A percentile compares a stretch with the other conserved stretches of the same genome.
Evolutionary conservation across 2,797 vertebrate genomes (phyloP).

Genomic region (Thamnophis elegans): DNA sequence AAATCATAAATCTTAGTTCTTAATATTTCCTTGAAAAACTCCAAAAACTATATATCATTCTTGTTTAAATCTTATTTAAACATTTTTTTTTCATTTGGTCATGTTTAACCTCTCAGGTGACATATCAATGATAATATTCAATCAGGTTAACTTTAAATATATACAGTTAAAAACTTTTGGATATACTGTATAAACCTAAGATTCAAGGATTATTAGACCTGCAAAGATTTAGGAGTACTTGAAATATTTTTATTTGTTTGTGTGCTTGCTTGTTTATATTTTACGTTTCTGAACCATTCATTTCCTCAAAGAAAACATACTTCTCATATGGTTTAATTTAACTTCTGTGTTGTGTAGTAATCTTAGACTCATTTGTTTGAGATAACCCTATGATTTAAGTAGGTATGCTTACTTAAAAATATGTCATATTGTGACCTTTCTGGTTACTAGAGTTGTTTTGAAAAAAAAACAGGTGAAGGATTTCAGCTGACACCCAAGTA

Average conservation of each 20-base stretch:
- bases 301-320: not conserved
- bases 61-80: conserved; percentile 2
- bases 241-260: conserved; percentile 1
- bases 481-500: not conserved
- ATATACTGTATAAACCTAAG: not conserved
- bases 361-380: not conserved
- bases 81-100: not conserved
- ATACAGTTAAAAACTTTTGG: not conserved
- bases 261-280: not conserved
- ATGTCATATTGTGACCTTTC: not conserved
- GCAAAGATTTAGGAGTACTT: not conserved
- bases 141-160: conserved; percentile 18
- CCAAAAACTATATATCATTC: not conserved
- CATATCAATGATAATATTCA: conserved; percentile 14
- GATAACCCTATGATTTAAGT: not conserved
- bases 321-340: not conserved
- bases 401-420: not conserved
- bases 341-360: not conserved
- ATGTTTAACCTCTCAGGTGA: not conserved
- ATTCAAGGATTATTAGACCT: not conserved
- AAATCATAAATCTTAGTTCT: not conserved
- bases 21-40: not conserved
- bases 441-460: not conserved
- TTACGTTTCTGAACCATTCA: not conserved
- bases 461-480: not conserved